Percentiles rank a stretch among this genome's conserved stretches.
These are phyloP conservation scores for Busseola fusca DNA, from an alignment of 2,888 invertebrate genomes.

Conservation along the genomic window DNA sequence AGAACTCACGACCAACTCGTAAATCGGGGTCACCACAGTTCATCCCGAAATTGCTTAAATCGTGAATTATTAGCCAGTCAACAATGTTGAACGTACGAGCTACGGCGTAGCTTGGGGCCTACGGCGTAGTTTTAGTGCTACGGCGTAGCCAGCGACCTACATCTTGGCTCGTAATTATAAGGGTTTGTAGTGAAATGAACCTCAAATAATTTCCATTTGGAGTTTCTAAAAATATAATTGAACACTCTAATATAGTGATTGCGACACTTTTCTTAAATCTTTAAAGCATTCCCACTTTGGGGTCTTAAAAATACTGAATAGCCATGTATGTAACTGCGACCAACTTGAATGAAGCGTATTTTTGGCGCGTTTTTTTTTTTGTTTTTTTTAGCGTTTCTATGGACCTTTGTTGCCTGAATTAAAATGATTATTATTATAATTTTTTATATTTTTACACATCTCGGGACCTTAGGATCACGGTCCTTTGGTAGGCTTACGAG, in stretches of 20 bases:
- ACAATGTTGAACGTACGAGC: neutral
- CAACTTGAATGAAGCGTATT: too few species aligned
- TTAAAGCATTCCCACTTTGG: neutral
- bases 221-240: neutral
- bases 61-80: neutral
- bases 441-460: too few species aligned
- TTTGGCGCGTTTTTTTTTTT: too few species aligned
- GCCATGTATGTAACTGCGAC: too few species aligned
- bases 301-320: neutral
- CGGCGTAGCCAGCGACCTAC: neutral
- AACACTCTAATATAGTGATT: too few species aligned
- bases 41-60: neutral
- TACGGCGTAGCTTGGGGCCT: neutral
- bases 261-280: neutral
- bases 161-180: too few species aligned
- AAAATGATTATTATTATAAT: too few species aligned
- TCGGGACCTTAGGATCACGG: too few species aligned
- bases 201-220: neutral
- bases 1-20: neutral
- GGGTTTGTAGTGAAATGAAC: neutral
- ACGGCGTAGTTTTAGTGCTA: constrained; percentile 8
- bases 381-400: too few species aligned
- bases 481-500: too few species aligned
- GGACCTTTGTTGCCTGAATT: too few species aligned
- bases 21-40: neutral